These are phyloP conservation scores for Rotaria sp. DNA, from an alignment of 2,888 invertebrate species.

Conservation along the genomic window DNA sequence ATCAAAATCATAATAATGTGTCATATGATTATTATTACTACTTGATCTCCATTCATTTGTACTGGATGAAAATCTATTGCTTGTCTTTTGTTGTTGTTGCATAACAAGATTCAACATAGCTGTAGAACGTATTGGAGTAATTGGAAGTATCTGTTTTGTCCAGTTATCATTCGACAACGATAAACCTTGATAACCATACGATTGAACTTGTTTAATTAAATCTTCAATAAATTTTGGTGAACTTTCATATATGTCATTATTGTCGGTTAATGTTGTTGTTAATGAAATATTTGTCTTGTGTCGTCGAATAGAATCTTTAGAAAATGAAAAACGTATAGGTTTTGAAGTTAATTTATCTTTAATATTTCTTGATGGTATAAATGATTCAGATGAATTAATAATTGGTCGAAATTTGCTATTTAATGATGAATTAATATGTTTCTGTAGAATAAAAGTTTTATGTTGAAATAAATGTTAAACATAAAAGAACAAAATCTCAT, in stretches of 20 bases:
- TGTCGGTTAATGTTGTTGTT: not conserved
- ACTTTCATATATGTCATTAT: not conserved
- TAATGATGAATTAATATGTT: not conserved
- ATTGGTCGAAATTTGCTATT: not conserved
- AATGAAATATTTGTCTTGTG: not conserved
- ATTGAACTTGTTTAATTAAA: not conserved
- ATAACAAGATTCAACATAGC: not conserved
- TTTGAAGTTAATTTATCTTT: not conserved
- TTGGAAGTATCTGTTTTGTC: not conserved
- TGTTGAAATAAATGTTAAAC: not conserved
- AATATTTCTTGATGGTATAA: not conserved
- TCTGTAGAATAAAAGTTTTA: not conserved
- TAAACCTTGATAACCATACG: not conserved
- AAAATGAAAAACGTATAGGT: not conserved
- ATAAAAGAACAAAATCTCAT: not conserved
- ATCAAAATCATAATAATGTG: not conserved
- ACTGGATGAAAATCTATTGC: not conserved
- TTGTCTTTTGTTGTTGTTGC: not conserved
- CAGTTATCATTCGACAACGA: not conserved
- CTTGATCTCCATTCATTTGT: not conserved
- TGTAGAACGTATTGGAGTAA: not conserved
- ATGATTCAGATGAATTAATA: not conserved
- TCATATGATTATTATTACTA: not conserved
- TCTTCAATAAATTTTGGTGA: too few relatives aligned
- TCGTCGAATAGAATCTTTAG: not conserved